phyloP scores from a whole-genome alignment of 2,113 vertebrate genomes.

The Entosphenus tridentatus region DNA sequence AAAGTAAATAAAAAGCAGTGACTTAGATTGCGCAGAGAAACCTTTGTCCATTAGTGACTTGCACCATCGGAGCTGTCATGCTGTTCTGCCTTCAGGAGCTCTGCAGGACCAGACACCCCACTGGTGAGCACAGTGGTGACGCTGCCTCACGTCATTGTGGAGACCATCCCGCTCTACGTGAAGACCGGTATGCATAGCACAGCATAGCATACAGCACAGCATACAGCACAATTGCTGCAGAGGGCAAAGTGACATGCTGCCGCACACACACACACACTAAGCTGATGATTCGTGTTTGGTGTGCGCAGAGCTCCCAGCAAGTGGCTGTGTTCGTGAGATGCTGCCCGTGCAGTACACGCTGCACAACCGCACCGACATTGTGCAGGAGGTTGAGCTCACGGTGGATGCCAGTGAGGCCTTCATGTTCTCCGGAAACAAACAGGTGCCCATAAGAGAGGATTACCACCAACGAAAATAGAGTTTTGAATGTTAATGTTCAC shows the following conservation, averaged over 20 bases:
- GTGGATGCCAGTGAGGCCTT: slow-evolving; percentile 92
- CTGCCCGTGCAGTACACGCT: slow-evolving; percentile 68
- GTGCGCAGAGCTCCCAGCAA: slow-evolving; percentile 56
- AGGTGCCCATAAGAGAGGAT: slow-evolving; percentile 26
- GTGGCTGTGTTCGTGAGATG: slow-evolving; percentile 71
- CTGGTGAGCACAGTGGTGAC: slow-evolving; percentile 43
- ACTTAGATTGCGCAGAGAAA: too few species aligned
- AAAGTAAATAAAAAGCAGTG: too few species aligned
- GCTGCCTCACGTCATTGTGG: slow-evolving; percentile 58
- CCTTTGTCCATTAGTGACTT: too few species aligned
- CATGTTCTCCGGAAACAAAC: slow-evolving; percentile 98
- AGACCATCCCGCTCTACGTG: slow-evolving; percentile 65
- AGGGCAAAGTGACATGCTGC: neutral
- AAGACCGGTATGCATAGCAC: slow-evolving; percentile 42
- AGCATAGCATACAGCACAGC: neutral
- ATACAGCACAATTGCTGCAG: neutral
- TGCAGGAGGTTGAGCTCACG: slow-evolving; percentile 76
- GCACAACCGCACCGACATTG: slow-evolving; percentile 56
- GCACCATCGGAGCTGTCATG: too few species aligned
- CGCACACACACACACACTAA: neutral
- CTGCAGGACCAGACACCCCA: slow-evolving; percentile 28
- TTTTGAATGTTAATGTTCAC: too few species aligned
- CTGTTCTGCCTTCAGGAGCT: slow-evolving; percentile 27
- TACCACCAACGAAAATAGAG: too few species aligned
- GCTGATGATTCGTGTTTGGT: neutral